Percentiles rank a stretch among this genome's conserved stretches.
Evolutionary conservation across 2,113 vertebrate species (phyloP).

Genomic region (Colius striatus): DNA sequence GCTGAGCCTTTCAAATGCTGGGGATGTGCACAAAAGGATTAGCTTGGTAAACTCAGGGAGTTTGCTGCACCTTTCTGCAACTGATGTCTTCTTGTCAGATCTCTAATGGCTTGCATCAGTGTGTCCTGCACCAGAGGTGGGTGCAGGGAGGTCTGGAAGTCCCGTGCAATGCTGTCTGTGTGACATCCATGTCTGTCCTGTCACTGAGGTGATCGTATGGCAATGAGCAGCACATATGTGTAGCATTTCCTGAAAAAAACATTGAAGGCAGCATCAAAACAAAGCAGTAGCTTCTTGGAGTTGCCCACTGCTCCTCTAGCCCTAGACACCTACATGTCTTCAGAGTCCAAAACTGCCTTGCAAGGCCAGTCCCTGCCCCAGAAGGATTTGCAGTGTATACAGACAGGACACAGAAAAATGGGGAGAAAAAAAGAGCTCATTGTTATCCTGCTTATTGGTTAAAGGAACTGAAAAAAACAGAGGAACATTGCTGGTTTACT

Average conservation of each 20-base stretch:
- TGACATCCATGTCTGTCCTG: not conserved
- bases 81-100: not conserved
- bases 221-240: not conserved
- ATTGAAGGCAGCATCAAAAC: not conserved
- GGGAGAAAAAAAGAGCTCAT: not conserved
- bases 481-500: not conserved
- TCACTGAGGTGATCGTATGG: not conserved
- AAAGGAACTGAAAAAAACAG: not conserved
- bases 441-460: not conserved
- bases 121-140: fast-evolving
- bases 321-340: not conserved
- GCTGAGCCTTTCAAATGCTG: not conserved
- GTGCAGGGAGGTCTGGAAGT: not conserved
- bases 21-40: not conserved
- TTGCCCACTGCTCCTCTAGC: not conserved
- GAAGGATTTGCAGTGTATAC: not conserved
- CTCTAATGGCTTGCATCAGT: not conserved
- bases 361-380: not conserved
- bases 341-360: not conserved
- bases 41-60: not conserved
- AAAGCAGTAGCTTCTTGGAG: not conserved
- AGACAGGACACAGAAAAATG: not conserved
- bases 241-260: not conserved
- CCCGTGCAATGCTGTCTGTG: not conserved
- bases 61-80: not conserved